Base-by-base conservation (phyloP, 2,888 invertebrate genomes). In the Eubasilissa splendida region DNA sequence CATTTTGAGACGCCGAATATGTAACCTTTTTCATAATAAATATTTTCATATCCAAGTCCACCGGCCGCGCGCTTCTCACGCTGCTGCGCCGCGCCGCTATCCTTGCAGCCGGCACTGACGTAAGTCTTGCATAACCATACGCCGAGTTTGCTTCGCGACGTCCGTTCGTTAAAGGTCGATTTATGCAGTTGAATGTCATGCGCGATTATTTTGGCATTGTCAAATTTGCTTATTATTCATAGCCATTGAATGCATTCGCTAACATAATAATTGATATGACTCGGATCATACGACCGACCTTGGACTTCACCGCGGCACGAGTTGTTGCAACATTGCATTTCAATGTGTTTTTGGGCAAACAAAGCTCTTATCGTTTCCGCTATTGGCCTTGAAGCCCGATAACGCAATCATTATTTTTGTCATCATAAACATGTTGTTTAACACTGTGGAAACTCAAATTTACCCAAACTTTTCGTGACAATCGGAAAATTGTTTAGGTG, bases 191-290 rank as follows among this genome's bases (percentile, higher is more conserved):
- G 63, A 68, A 58, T 68, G 77, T 77, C 77, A 68, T 58, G 66
- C 42, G 42, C 76, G 22, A 58, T 58, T 58, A 66, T 77, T 77
- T 77, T 70, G 68, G 68, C 68, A 77, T 58, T 68, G 77, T 58
- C 59, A 31, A 77, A 77, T 77, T 14, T 31, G 70, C 70, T 77
- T 68, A 77, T 77, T 77, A 77, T 77, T 77, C 70, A 70, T 22
- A 59, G 52, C 76, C 52, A 76, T 63, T 76, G 76, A 76, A 76
- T 76, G 74, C 74, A 75, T 58, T 42, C 75, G 31, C 75, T n/a
- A 76, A 50, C 60, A 71, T 74, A 77, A 76, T 82, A 82, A 82
- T 82, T 80, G 82, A 82, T 80, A 82, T 80, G 82, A 82, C 82
- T 74, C 58, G 63, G 70, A 73, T 82, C 80, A 80, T 79, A 59